Conservation (phyloP, 1,140 invertebrate genomes). For the Lethrus apterus region DNA sequence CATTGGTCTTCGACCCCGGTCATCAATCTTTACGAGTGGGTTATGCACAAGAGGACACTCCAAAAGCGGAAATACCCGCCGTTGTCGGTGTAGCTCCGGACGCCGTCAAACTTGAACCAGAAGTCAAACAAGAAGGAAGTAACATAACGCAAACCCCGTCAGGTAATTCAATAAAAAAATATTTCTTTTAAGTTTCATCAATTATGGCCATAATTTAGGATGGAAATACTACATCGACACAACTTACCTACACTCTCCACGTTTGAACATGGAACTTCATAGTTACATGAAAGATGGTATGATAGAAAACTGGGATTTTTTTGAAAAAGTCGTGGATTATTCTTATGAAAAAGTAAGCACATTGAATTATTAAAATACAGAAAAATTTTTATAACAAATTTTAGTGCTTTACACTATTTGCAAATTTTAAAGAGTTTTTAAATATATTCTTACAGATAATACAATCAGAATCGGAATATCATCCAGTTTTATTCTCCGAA, state of each 20-base stretch:
- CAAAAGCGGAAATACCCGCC: constrained; percentile 86
- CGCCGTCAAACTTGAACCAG: constrained; percentile 49
- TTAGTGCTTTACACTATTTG: neutral
- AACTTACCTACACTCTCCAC: constrained; percentile 79
- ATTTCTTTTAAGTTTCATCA: neutral
- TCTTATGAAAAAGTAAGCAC: constrained; percentile 69
- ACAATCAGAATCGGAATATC: constrained; percentile 76
- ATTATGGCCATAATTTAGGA: constrained; percentile 21
- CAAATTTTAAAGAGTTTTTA: neutral
- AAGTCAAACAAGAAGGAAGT: constrained; percentile 50
- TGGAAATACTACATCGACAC: constrained; percentile 82
- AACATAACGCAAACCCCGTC: constrained; percentile 46
- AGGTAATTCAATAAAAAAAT: constrained; percentile 21
- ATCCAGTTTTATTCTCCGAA: constrained; percentile 91
- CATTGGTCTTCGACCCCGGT: constrained; percentile 93
- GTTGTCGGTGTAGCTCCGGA: constrained; percentile 69
- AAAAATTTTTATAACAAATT: neutral
- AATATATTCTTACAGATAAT: constrained; percentile 50
- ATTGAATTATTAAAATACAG: constrained; percentile 2
- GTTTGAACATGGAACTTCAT: constrained; percentile 76
- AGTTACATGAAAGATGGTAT: constrained; percentile 91
- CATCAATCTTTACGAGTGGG: constrained; percentile 83
- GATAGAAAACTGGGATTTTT: constrained; percentile 95
- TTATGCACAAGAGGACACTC: constrained; percentile 88
- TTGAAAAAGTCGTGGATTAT: constrained; percentile 87